Conservation (phyloP, 2,888 invertebrate genomes). For the Conistra vaccinii region DNA sequence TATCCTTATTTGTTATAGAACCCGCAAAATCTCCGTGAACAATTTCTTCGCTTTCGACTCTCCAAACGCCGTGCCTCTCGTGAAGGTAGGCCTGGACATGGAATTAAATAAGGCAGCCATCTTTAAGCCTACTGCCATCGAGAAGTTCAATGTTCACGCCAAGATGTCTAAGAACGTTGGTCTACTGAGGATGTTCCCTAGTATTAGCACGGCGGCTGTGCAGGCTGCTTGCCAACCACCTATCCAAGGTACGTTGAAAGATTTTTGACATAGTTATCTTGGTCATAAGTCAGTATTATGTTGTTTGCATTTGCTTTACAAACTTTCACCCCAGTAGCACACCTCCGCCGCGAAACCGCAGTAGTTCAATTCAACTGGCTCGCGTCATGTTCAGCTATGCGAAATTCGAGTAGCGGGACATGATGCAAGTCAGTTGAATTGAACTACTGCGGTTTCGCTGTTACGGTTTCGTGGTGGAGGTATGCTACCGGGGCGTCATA, state of each 20-base stretch:
- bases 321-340: too few relatives aligned
- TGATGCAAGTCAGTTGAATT: too few relatives aligned
- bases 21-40: slow-evolving; percentile 94
- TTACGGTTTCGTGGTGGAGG: too few relatives aligned
- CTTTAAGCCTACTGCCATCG: slow-evolving; percentile 84
- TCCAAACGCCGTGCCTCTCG: slow-evolving; percentile 96
- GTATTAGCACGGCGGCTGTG: slow-evolving; percentile 95
- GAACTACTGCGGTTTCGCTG: too few relatives aligned
- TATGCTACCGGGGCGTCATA: too few relatives aligned
- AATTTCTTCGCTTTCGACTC: slow-evolving; percentile 95
- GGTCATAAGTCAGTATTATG: background rate
- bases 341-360: too few relatives aligned
- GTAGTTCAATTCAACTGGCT: too few relatives aligned
- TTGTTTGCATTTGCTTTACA: background rate
- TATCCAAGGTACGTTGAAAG: slow-evolving; percentile 87
- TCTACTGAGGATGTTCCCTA: slow-evolving; percentile 96
- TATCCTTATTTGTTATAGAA: slow-evolving; percentile 83
- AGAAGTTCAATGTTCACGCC: slow-evolving; percentile 93
- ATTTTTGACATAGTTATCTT: background rate
- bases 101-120: slow-evolving; percentile 90
- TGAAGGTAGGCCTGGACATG: slow-evolving; percentile 95
- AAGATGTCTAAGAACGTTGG: slow-evolving; percentile 96
- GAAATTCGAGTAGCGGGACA: too few relatives aligned
- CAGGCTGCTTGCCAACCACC: slow-evolving; percentile 94
- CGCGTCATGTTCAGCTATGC: too few relatives aligned